These are phyloP conservation scores for Sarcophilus harrisii DNA, from an alignment of 2,797 vertebrate genomes.

Conservation along the genomic window DNA sequence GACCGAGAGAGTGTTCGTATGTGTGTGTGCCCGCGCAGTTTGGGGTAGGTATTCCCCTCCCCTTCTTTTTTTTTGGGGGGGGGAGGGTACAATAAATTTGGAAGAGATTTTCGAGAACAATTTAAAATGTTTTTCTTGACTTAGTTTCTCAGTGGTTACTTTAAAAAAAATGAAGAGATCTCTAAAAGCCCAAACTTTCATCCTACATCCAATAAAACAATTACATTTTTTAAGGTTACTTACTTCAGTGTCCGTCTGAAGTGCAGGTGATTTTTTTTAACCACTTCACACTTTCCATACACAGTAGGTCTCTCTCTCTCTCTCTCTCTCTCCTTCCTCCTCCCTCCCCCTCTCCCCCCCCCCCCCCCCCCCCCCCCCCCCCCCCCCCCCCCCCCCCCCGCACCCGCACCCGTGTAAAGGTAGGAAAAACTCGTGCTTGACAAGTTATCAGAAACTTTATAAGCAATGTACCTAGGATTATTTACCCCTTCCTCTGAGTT, in stretches of 20 bases:
- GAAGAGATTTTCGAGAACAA: neutral
- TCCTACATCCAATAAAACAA: neutral
- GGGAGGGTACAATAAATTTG: neutral
- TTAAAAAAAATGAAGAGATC: neutral
- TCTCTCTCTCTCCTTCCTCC: too few relatives aligned
- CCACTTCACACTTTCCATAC: neutral
- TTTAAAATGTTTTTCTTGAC: neutral
- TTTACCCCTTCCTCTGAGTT: neutral
- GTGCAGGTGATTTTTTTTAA: neutral
- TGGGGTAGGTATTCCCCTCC: slow-evolving; percentile 31
- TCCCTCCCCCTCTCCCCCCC: too few relatives aligned
- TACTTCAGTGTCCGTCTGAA: neutral
- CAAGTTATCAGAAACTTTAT: neutral
- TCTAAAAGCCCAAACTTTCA: neutral
- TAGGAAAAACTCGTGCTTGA: neutral
- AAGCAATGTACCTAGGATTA: neutral
- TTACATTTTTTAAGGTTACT: neutral
- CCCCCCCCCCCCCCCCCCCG: neutral
- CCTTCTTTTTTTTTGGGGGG: slow-evolving; percentile 28
- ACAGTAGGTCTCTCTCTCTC: neutral
- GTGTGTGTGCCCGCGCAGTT: slow-evolving; percentile 47
- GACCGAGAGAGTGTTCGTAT: slow-evolving; percentile 41
- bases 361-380: neutral
- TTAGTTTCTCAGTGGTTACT: neutral
- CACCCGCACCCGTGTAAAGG: neutral